A percentile compares a stretch with the other conserved stretches of the same genome.
Conservation (phyloP, 2,113 vertebrate species). For the Brienomyrus longianalis region DNA sequence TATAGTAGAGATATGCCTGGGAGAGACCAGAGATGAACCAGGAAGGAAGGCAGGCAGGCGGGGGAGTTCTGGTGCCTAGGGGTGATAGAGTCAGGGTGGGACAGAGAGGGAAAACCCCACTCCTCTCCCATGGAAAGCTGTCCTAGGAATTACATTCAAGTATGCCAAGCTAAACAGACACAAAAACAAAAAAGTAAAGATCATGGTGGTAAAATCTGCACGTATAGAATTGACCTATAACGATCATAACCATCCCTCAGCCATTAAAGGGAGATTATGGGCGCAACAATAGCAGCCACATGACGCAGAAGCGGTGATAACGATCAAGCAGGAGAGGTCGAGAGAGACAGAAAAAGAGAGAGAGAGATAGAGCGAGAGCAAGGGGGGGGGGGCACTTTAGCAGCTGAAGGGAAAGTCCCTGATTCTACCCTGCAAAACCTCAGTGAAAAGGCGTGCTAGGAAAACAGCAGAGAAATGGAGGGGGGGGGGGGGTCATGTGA, state of each 20-base stretch:
- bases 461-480: constrained; percentile 50
- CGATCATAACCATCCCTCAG: neutral
- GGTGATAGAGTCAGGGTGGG: constrained; percentile 32
- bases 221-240: neutral
- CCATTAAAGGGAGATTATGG: neutral
- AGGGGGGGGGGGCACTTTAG: constrained; percentile 28
- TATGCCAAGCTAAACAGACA: constrained; percentile 28
- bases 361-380: constrained; percentile 27
- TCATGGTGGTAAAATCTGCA: neutral
- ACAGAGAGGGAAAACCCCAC: constrained; percentile 60
- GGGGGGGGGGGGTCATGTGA: constrained; percentile 57
- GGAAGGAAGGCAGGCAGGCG: constrained; percentile 15
- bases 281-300: neutral
- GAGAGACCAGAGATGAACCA: constrained; percentile 13
- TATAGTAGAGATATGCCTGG: constrained; percentile 38
- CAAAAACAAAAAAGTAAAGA: neutral
- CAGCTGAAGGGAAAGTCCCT: constrained; percentile 60
- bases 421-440: constrained; percentile 58
- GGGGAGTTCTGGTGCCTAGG: constrained; percentile 16
- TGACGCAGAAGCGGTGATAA: neutral
- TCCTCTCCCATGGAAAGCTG: constrained; percentile 44
- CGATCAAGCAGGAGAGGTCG: neutral
- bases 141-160: constrained; percentile 47
- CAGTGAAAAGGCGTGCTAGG: constrained; percentile 59
- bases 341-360: constrained; percentile 26